phyloP scores from a whole-genome alignment of 2,113 vertebrate genomes.

The Labeo rohita region DNA sequence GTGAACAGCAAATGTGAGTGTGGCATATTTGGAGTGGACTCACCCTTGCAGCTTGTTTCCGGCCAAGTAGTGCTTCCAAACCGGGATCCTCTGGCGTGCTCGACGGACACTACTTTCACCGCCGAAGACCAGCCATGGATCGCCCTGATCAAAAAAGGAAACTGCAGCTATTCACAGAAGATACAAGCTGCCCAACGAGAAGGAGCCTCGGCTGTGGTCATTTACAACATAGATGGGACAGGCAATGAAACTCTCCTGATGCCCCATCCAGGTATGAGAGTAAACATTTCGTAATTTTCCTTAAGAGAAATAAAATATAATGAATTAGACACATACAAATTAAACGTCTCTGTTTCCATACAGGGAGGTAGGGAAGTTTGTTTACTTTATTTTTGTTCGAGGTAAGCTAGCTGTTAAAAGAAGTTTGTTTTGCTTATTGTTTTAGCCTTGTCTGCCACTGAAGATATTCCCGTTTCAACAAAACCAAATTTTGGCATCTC shows the following conservation, averaged over 20 bases:
- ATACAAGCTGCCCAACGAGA: conserved; percentile 73
- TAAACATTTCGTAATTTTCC: no score
- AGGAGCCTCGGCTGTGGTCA: conserved; percentile 82
- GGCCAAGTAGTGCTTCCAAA: conserved; percentile 65
- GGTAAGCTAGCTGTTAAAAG: no score
- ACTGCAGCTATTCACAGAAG: conserved; percentile 86
- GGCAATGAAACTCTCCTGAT: conserved; percentile 75
- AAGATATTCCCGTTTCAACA: no score
- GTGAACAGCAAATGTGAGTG: conserved; percentile 67
- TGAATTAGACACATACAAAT: no score
- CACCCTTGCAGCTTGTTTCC: conserved; percentile 42
- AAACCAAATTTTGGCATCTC: no score
- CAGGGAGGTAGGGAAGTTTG: no score
- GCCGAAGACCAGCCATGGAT: conserved; percentile 74
- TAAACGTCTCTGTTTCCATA: no score
- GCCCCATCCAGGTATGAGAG: conserved; percentile 59
- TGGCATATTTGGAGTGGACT: conserved; percentile 66
- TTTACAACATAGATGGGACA: conserved; percentile 80
- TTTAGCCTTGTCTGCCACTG: no score
- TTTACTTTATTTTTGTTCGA: no score
- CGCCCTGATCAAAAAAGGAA: conserved; percentile 87
- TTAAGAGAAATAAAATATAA: no score
- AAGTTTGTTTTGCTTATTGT: no score
- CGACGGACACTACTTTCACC: conserved; percentile 58
- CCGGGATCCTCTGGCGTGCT: conserved; percentile 68